A percentile compares a stretch with the other conserved stretches of the same genome.
Conservation (phyloP, 2,888 invertebrate species). For the Andrena dorsata region DNA sequence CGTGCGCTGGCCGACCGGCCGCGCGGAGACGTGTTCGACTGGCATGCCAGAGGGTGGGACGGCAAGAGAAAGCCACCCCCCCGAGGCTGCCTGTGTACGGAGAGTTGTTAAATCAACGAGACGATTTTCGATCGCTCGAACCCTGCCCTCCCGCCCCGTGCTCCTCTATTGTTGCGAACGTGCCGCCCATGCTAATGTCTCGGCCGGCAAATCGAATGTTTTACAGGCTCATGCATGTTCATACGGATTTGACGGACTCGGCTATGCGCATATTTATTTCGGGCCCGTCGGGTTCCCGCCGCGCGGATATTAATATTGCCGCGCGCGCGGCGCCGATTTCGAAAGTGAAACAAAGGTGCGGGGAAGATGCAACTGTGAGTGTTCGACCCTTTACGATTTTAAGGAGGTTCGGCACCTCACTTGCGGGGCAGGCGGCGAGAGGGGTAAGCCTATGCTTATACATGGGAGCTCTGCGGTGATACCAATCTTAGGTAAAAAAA, state of each 20-base stretch:
- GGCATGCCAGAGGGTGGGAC: conserved; percentile 1
- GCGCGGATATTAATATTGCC: background rate
- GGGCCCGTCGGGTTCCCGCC: conserved; percentile 3
- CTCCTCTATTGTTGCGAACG: conserved; percentile 65
- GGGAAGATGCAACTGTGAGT: background rate
- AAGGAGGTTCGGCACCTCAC: too few species aligned
- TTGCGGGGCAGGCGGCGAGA: too few species aligned
- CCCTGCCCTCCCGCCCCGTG: conserved; percentile 37
- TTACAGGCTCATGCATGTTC: conserved; percentile 59
- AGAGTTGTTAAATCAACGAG: conserved; percentile 73
- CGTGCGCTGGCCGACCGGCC: conserved; percentile 57
- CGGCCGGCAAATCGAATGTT: conserved; percentile 64
- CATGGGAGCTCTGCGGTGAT: too few species aligned
- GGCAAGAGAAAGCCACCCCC: conserved; percentile 34
- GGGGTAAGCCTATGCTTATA: too few species aligned
- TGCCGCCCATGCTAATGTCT: conserved; percentile 69
- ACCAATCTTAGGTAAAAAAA: too few species aligned
- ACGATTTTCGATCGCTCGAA: conserved; percentile 72
- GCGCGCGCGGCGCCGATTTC: background rate
- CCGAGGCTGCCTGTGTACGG: conserved; percentile 9
- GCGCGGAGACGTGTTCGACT: conserved; percentile 33
- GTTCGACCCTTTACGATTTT: too few species aligned
- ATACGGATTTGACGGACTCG: conserved; percentile 32
- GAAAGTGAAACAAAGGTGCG: background rate
- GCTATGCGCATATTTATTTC: conserved; percentile 45